Base-by-base conservation (phyloP, 2,113 vertebrate genomes). In the Leptocoma aspasia region DNA sequence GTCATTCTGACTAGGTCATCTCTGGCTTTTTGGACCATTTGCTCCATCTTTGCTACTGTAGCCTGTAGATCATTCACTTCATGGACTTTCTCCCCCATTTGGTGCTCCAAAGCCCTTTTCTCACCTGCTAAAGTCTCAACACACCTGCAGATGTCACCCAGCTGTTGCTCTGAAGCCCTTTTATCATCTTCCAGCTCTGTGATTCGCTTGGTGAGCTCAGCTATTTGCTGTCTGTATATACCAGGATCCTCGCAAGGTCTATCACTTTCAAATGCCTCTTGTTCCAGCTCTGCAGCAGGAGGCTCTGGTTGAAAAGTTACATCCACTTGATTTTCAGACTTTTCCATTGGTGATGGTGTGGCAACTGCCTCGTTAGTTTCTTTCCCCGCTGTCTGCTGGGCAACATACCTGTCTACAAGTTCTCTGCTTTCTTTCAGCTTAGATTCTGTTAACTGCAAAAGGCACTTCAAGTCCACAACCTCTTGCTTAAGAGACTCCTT, bases 1-100 rank as follows among this genome's bases (percentile, higher is more conserved):
- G 98, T 97, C 71, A 98, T 97, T 90, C 97, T 98, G 33, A 97
- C 76, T 15, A 99, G 97, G 71, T 99, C 98, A 0, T 95, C 96
- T 79, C 98, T 98, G 47, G 93, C 98, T 86, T 97, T 97, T 31
- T 96, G 86, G 71, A 97, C 73, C 1, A 24, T 93, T 44, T 92
- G 54, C 56, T 97, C 97, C 81, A 95, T 77, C 70, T 95, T 45
- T 56, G 49, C 39, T 50, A 97, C 81, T 35, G 96, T 97, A 90
- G 93, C 94, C 63, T 93, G 96, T 63, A 98, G 86, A 59, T 72
- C 49, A 60, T 73, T 96, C 44, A 98, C 35, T 66, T 98, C 96
- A 41, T 4, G 60, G 82, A 93, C 94, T 31, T 97, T 97, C 49
- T 77, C 76, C 61, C 82, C 86, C 80, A 98, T 30, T 23, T 97